Evolutionary conservation across 2,888 invertebrate genomes (phyloP), one percentile per base, ranked within the genome.

Genomic region (Conchocele bisecta): DNA sequence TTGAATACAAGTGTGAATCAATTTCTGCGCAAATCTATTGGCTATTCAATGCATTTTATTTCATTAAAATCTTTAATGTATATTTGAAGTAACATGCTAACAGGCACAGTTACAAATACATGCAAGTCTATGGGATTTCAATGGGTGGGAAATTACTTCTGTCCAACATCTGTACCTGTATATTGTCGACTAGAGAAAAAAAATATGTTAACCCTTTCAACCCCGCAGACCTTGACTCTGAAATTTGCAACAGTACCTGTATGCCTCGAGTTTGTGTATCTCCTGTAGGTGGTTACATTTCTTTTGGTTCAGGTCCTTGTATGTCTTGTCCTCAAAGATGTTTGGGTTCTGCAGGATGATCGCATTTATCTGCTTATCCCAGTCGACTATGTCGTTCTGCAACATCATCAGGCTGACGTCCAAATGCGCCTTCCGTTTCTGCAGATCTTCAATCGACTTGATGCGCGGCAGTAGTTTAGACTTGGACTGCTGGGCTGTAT

Each of bases 321-420:
- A 84, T 31, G 81, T 74, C n/a, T 77, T 73, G 61, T 83, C 77
- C 41, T 82, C 75, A 48, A 76, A 81, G 53, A 86, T 83, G n/a
- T 79, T 72, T 7, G 75, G 79, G 63, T 77, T 67, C 11, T 78
- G 63, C 17, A 75, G 53, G 51, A 85, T 83, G 4, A 85, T 59
- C 11, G 56, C 61, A 46, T 82, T 79, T 2, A 84, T 78, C 42
- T 56, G 63, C 4, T 51, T 48, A 22, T 85, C 85, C 46, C 81
- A 70, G 1, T 75, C 78, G 11, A 74, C 56, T 2, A 86, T 64
- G 51, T 86, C 85, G 22, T 84, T 82, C 17, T 70, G 68, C 26
- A 85, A 58, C 3, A 70, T 70, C 51, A 77, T 54, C 6, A 85
- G 26, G 48, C 67, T 51, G 9, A 85, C 75, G 7, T 82, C 80